phyloP scores from a whole-genome alignment of 1,140 invertebrate species.

The Plectus sambesii region DNA sequence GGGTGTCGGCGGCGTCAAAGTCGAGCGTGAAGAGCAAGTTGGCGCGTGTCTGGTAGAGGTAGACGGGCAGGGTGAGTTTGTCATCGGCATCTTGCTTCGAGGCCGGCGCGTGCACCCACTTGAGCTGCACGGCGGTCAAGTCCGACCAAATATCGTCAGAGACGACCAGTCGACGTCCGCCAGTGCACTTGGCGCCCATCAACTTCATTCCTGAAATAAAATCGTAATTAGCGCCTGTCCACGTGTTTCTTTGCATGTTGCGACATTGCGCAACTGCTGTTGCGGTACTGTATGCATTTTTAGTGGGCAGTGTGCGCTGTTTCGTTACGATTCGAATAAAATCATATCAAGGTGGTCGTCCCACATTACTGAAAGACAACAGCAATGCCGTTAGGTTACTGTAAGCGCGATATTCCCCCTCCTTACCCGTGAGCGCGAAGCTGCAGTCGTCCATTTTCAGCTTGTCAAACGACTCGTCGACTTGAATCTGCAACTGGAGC shows the following conservation, averaged over 20 bases:
- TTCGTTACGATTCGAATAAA: too few relatives aligned
- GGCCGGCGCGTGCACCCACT: slow-evolving; percentile 30
- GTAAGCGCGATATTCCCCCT: too few relatives aligned
- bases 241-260: slow-evolving; percentile 4
- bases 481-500: slow-evolving; percentile 65
- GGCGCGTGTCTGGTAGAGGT: slow-evolving; percentile 84
- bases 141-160: slow-evolving; percentile 26
- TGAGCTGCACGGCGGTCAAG: slow-evolving; percentile 28
- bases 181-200: slow-evolving; percentile 25
- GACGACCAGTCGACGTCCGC: slow-evolving; percentile 15
- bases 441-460: slow-evolving; percentile 59
- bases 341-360: too few relatives aligned
- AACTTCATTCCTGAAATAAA: slow-evolving; percentile 22
- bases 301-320: too few relatives aligned
- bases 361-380: not conserved
- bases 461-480: slow-evolving; percentile 50
- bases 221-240: not conserved
- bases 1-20: slow-evolving; percentile 70
- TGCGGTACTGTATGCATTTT: too few relatives aligned
- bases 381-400: too few relatives aligned
- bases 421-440: slow-evolving; percentile 62
- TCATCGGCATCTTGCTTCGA: slow-evolving; percentile 12
- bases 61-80: slow-evolving; percentile 79
- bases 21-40: slow-evolving; percentile 91
- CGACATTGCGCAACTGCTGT: not conserved